Base-by-base conservation (phyloP, 2,888 invertebrate genomes). In the Liopterus haemorrhoidalis region DNA sequence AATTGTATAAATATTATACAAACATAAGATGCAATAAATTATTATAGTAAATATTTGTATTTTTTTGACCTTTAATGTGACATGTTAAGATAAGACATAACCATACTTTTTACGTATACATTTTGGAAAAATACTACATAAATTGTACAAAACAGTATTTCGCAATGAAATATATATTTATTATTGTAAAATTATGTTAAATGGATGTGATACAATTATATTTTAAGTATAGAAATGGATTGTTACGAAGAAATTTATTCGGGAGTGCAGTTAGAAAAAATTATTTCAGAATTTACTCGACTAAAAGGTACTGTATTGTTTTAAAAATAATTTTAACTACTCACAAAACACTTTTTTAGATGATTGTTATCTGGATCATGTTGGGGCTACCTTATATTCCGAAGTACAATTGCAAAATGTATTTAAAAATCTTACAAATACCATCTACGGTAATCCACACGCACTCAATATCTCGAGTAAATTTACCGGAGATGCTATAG, bases 401-500 rank as follows among this genome's bases (percentile, higher is more conserved):
- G 76, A 82, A 62, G 74, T 72, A 54, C 85, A 92, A 68, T 72
- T 94, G 18, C 69, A 77, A 49, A 68, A 73, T 25, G 70, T 82
- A 9, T 70, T 75, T 43, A 65, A 77, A 36, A 82, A 90, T 59
- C 70, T 94, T 19, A 67, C 75, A 31, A 69, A 66, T n/a, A 82
- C 82, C 66, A 65, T 91, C 3, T 90, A 88, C 60, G 85, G 86
- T 57, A 97, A 96, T 73, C 96, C 96, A 8, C 96, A 97, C 69
- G 81, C 82, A 6, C 66, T 73, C 43, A 79, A 75, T 59, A 64
- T 67, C n/a, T 80, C 84, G 5, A 88, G 91, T 59, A 82, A 81
- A 64, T 70, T 78, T 49, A 85, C 90, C n/a, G 80, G 79, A 53
- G 91, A 93, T 68, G 75, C 82, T 33, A 75, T 95, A 30, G 93